Base-by-base conservation (phyloP, 2,888 invertebrate species). In the Colletes collaris region DNA sequence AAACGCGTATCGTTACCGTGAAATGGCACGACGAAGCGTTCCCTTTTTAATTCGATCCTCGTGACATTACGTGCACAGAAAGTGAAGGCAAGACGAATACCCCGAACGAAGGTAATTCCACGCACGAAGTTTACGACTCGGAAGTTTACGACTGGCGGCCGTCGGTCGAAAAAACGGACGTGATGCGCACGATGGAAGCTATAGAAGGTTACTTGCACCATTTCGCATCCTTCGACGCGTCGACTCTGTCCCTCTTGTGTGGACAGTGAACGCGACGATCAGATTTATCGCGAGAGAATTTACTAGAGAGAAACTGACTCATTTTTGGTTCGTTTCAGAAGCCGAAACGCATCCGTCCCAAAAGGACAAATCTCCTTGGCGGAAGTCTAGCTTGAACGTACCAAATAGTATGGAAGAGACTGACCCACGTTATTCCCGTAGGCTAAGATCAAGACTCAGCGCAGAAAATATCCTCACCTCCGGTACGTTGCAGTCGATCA, bases 181-280 rank as follows among this genome's bases (percentile, higher is more conserved):
- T 97, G 50, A 97, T 97, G 85, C 95, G 96, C 81, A 96, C 97
- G 62, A 96, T 98, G 94, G 97, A 97, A 93, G 96, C 97, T 52
- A 97, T 98, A 71, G 97, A 97, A 94, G 97, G 97, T 97, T 93
- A 75, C 49, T 16, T 10, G 10, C 46, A 13, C 5, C 10, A n/a
- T 55, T 77, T 71, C 3, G 3, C 40, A 1, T 0, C 16, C 46
- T 13, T 44, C 5, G 27, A 27, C 27, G 27, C 27, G 27, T 27
- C 27, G 27, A 27, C 27, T 16, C 16, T 27, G 27, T 27, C 27
- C 27, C 27, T 27, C 27, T 27, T 2, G 27, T 27, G 27, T 27
- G 27, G 27, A 27, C 27, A 27, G 27, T 27, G 1, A 27, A 27
- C 27, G 27, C 27, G 27, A 27, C 27, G 27, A 27, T 27, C 27